These are phyloP conservation scores for Procambarus clarkii DNA, from an alignment of 1,140 invertebrate species.

Conservation along the genomic window DNA sequence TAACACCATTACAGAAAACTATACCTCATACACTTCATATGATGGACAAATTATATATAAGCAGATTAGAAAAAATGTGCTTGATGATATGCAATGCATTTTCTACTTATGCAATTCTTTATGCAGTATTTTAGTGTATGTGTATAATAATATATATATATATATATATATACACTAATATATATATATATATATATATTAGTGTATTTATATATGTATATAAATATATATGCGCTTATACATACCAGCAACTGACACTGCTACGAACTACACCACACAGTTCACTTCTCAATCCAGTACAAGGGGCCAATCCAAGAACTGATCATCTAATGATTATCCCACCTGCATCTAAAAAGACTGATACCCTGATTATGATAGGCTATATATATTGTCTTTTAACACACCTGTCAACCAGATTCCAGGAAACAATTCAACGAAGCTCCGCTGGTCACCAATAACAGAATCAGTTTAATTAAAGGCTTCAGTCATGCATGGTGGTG, in stretches of 20 bases:
- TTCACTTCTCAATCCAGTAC: not conserved
- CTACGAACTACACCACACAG: not conserved
- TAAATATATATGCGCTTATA: not conserved
- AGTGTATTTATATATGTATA: not conserved
- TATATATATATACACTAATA: too few relatives aligned
- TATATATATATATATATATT: too few relatives aligned
- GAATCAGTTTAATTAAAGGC: too few relatives aligned
- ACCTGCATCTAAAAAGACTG: not conserved
- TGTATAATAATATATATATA: not conserved
- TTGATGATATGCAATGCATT: not conserved
- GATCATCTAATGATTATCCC: not conserved
- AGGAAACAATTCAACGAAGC: not conserved
- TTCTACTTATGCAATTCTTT: not conserved
- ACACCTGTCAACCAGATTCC: not conserved
- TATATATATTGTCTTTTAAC: constrained; percentile 8
- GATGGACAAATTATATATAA: not conserved
- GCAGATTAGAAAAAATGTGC: not conserved
- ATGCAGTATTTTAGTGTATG: not conserved
- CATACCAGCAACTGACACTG: not conserved
- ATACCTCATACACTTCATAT: not conserved
- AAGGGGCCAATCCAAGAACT: not conserved
- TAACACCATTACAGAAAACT: too few relatives aligned
- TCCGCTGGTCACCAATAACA: not conserved
- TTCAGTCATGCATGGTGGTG: too few relatives aligned
- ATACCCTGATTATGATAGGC: not conserved